Evolutionary conservation across 2,113 vertebrate species (phyloP).

Genomic region (Gobius niger): DNA sequence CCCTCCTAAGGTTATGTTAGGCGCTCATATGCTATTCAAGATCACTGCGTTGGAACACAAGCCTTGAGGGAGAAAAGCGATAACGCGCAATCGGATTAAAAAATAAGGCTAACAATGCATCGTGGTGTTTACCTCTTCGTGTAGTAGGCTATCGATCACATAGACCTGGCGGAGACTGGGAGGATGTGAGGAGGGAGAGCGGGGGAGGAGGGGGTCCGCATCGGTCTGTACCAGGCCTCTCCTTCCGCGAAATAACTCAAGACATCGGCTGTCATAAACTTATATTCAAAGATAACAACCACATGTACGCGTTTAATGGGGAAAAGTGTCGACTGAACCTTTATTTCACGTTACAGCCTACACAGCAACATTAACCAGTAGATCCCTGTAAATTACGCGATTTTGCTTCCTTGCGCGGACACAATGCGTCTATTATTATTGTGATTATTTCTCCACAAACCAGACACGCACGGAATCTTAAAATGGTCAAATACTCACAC

Average conservation of each 20-base stretch:
- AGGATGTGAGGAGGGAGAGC: slow-evolving; percentile 31
- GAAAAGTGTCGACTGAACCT: background rate
- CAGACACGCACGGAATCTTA: no score
- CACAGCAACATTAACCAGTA: slow-evolving; percentile 4
- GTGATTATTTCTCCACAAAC: no score
- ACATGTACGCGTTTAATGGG: background rate
- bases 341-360: background rate
- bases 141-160: slow-evolving; percentile 60
- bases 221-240: slow-evolving; percentile 59
- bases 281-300: background rate
- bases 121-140: slow-evolving; percentile 47
- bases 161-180: slow-evolving; percentile 56
- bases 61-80: background rate
- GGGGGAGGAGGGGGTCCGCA: slow-evolving; percentile 31
- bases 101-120: slow-evolving; percentile 28
- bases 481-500: slow-evolving; percentile 56
- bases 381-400: background rate
- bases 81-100: slow-evolving; percentile 1
- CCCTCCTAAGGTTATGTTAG: slow-evolving; percentile 35
- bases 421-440: no score
- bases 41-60: no score
- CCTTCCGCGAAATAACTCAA: slow-evolving; percentile 32
- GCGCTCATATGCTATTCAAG: slow-evolving; percentile 44
- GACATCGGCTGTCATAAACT: background rate
- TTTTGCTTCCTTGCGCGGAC: background rate